Conservation (phyloP, 2,113 vertebrate species). For the Trinectes maculatus region DNA sequence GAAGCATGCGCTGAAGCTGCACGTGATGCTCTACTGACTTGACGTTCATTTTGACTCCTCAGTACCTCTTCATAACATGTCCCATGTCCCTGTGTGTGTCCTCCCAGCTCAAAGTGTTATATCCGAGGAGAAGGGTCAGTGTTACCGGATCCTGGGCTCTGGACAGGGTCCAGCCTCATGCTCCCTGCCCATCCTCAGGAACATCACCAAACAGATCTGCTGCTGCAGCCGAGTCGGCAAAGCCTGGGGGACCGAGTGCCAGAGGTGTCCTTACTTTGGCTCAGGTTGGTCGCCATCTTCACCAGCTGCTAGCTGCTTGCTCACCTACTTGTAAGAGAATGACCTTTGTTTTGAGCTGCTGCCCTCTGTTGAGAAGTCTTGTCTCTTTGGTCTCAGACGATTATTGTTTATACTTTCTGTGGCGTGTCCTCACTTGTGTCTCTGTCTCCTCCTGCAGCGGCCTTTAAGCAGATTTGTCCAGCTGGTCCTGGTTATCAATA, state of each 20-base stretch:
- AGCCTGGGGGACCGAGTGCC: slow-evolving; percentile 91
- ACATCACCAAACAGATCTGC: slow-evolving; percentile 98
- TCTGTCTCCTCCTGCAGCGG: slow-evolving; percentile 73
- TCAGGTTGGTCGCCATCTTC: slow-evolving; percentile 73
- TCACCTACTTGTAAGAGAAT: no score
- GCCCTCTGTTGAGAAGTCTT: no score
- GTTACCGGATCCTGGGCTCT: slow-evolving; percentile 84
- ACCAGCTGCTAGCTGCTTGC: no score
- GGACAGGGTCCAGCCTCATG: slow-evolving; percentile 79
- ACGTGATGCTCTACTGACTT: slow-evolving; percentile 23
- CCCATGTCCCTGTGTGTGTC: slow-evolving; percentile 1
- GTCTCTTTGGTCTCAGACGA: no score
- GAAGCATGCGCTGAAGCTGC: slow-evolving; percentile 49
- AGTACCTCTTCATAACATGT: not conserved
- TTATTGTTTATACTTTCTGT: no score
- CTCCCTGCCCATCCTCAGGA: slow-evolving; percentile 88
- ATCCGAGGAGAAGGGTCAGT: slow-evolving; percentile 88
- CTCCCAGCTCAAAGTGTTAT: slow-evolving; percentile 88
- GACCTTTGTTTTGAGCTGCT: no score
- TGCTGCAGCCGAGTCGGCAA: slow-evolving; percentile 98
- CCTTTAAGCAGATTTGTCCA: slow-evolving; percentile 95
- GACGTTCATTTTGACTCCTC: not conserved
- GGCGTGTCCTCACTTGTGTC: not conserved
- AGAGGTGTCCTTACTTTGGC: slow-evolving; percentile 88
- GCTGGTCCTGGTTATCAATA: slow-evolving; percentile 97